These are phyloP conservation scores for Leucoraja ocellata DNA, from an alignment of 2,797 vertebrate genomes.

Conservation along the genomic window DNA sequence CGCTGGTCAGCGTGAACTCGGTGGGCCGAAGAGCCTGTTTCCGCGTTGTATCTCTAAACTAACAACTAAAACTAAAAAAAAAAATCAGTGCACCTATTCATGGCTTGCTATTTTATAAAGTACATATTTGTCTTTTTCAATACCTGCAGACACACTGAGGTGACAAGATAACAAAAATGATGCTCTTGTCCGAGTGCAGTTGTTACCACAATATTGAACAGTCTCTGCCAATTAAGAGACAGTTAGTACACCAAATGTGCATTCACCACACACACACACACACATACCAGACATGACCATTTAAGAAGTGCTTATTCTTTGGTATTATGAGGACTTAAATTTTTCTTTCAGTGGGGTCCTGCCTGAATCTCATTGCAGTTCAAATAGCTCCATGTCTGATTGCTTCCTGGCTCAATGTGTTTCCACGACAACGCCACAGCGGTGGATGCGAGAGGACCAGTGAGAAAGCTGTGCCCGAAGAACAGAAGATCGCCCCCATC, in stretches of 20 bases:
- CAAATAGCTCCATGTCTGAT: neutral
- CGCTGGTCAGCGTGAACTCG: too few species aligned
- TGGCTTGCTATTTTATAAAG: neutral
- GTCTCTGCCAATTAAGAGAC: neutral
- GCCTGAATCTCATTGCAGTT: neutral
- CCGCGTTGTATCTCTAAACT: too few species aligned
- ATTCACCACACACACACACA: neutral
- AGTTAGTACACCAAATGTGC: neutral
- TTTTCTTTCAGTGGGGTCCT: neutral
- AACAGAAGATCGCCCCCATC: neutral
- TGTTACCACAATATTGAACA: neutral
- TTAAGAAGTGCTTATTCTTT: neutral
- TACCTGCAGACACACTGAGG: neutral
- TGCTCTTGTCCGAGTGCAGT: neutral
- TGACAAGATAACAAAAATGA: neutral
- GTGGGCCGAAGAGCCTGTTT: too few species aligned
- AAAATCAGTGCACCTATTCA: neutral
- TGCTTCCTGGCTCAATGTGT: neutral
- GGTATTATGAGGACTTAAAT: neutral
- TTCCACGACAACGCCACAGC: neutral
- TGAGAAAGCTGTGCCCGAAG: neutral
- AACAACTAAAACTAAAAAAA: too few species aligned
- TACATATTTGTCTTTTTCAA: constrained; percentile 5
- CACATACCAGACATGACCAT: neutral
- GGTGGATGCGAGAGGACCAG: neutral